Base-by-base conservation (phyloP, 2,113 vertebrate genomes). In the Rousettus leschenaultii region DNA sequence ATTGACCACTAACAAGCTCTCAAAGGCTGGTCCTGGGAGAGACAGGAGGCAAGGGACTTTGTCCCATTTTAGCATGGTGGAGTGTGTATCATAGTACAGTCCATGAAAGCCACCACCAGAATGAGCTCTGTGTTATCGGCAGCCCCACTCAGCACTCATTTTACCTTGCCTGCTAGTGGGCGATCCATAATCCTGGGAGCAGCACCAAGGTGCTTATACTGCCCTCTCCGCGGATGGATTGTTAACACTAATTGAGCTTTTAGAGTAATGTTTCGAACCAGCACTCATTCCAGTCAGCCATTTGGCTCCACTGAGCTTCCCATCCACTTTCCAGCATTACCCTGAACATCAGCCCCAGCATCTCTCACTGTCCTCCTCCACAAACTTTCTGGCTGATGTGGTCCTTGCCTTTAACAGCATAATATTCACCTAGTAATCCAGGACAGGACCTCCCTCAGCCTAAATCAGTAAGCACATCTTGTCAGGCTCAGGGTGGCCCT, bases 1-100 rank as follows among this genome's bases (percentile, higher is more conserved):
- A 96, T 97, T 80, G 55, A 87, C 90, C 80, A 87, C 95, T 70
- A 59, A 28, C 53, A n/a, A 80, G 74, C 89, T 97, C 71, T 89
- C 10, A n/a, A 93, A 93, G 66, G 89, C 89, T 97, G 71, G 73
- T 61, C 80, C 86, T 89, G 86, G 59, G 94, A 94, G 96, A 65
- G 61, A 9, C 10, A 2, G 12, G 38, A 68, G 43, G 15, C 21
- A 0, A n/a, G 95, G 86, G 96, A 26, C 53, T 59, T 71, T 55
- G 0, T 91, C 96, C 61, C 45, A n/a, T 71, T 86, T 80, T 26
- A 74, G 93, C 8, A 2, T 24, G 87, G 85, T 15, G 4, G 66
- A 45, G 45, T 51, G 18, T 94, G 91, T 80, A 26, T 70, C 91
- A 15, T 30, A 80, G 68, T 48, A 8, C 61, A 55, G 65, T 43